Evolutionary conservation across 2,888 invertebrate genomes (phyloP).

Genomic region (Leucania comma): DNA sequence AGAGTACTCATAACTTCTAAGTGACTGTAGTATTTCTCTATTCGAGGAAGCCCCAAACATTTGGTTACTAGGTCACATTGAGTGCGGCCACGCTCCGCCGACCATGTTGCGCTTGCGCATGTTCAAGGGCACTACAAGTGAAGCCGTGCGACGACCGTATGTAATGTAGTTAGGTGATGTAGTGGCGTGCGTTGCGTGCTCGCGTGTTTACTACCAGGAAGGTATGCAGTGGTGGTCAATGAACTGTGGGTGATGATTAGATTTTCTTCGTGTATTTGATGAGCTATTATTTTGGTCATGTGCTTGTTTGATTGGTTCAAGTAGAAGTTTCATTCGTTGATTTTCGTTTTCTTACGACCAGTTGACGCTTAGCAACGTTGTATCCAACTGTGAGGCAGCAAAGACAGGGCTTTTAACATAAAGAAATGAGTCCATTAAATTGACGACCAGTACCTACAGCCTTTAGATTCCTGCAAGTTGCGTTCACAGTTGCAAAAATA

Average conservation of each 20-base stretch:
- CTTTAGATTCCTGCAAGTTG: too few species aligned
- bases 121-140: constrained; percentile 47
- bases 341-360: too few species aligned
- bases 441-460: too few species aligned
- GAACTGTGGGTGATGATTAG: constrained; percentile 15
- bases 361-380: too few species aligned
- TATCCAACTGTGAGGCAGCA: too few species aligned
- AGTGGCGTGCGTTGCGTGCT: constrained; percentile 41
- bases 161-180: not conserved
- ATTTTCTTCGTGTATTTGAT: not conserved
- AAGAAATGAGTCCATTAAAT: too few species aligned
- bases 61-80: constrained; percentile 50
- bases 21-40: not conserved
- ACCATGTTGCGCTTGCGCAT: constrained; percentile 30
- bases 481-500: too few species aligned
- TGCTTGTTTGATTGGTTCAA: too few species aligned
- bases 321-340: too few species aligned
- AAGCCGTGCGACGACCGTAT: constrained; percentile 8
- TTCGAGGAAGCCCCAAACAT: not conserved
- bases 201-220: constrained; percentile 47
- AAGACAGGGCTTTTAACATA: too few species aligned
- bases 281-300: too few species aligned
- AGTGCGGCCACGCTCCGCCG: constrained; percentile 33
- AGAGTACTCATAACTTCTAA: not conserved
- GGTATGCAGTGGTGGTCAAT: constrained; percentile 30